These are phyloP conservation scores for Nothobranchius furzeri DNA, from an alignment of 2,113 vertebrate genomes.

Conservation along the genomic window DNA sequence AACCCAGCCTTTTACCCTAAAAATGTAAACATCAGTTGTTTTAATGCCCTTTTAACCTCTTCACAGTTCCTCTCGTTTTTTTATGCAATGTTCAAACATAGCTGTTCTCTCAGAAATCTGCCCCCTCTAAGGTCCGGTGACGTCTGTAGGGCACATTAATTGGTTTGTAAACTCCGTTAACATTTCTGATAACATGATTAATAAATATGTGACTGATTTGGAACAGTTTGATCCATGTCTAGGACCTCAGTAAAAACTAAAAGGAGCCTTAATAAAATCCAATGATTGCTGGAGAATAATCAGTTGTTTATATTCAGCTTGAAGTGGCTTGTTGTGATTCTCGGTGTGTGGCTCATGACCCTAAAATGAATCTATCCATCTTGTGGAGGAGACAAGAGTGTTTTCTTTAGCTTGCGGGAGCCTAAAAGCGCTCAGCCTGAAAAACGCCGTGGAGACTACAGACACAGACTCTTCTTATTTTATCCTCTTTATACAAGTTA, in stretches of 20 bases:
- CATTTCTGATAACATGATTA: background rate
- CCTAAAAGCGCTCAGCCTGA: conserved; percentile 27
- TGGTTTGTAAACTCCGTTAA: background rate
- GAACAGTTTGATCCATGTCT: background rate
- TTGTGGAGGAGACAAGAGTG: conserved; percentile 22
- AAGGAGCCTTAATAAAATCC: background rate
- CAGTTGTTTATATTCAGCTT: conserved; percentile 9
- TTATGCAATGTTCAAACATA: background rate
- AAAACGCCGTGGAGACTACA: background rate
- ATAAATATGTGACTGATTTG: background rate
- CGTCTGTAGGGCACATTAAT: background rate
- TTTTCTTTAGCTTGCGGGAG: conserved; percentile 41
- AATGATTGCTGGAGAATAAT: conserved; percentile 1
- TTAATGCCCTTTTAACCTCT: background rate
- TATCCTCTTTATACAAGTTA: conserved; percentile 5
- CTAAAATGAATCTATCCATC: conserved; percentile 36
- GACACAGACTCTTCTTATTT: background rate
- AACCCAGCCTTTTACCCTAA: background rate
- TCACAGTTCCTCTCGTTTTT: background rate
- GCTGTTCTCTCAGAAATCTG: background rate
- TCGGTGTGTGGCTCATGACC: conserved; percentile 15
- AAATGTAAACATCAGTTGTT: background rate
- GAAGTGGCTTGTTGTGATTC: conserved; percentile 24
- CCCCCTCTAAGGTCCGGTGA: background rate
- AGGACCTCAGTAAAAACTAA: too few relatives aligned